These are phyloP conservation scores for Sceliomorpha sp. DNA, from an alignment of 2,888 invertebrate genomes.

Conservation along the genomic window DNA sequence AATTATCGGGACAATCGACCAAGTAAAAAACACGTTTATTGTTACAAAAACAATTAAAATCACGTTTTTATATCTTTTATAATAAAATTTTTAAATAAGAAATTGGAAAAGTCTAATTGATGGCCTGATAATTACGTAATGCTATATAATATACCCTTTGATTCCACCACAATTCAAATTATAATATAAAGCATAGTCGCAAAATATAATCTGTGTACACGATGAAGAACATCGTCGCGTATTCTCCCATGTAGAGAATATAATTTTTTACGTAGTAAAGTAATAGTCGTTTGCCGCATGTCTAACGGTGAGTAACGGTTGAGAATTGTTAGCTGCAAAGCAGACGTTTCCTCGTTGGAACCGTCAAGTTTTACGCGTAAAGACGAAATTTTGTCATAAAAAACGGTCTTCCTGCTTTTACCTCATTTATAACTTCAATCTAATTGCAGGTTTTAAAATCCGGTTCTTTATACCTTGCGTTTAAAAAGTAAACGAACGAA, in stretches of 20 bases:
- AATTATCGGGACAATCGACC: no score
- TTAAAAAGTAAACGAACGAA: constrained; percentile 9
- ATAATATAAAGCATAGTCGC: no score
- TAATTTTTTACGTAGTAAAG: constrained; percentile 32
- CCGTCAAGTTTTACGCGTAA: constrained; percentile 7
- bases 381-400: constrained; percentile 13
- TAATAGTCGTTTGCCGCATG: constrained; percentile 24
- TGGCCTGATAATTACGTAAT: no score
- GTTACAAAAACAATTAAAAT: no score
- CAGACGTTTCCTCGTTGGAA: constrained; percentile 23
- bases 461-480: neutral
- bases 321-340: constrained; percentile 24
- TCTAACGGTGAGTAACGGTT: constrained; percentile 50
- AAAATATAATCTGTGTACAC: constrained; percentile 13
- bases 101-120: no score
- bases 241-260: constrained; percentile 17
- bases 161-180: no score
- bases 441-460: constrained; percentile 4
- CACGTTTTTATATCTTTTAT: no score
- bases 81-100: no score
- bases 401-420: neutral
- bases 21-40: no score
- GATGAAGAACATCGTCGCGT: constrained; percentile 12
- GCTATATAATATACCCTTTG: no score
- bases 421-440: constrained; percentile 6